Conservation (phyloP, 2,113 vertebrate genomes). For the Pelvicachromis taeniatus region DNA sequence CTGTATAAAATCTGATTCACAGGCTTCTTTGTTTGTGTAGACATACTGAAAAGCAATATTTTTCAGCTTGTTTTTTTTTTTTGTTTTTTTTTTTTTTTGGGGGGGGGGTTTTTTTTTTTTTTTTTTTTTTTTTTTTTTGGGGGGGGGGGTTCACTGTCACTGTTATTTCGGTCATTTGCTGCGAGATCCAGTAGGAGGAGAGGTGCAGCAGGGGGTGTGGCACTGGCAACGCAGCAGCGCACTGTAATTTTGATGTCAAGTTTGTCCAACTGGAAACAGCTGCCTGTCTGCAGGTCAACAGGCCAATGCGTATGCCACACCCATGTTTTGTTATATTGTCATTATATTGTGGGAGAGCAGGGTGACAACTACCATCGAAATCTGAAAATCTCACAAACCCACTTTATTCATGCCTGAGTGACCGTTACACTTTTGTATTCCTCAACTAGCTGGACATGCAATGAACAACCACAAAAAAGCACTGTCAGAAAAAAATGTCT, state of each 20-base stretch:
- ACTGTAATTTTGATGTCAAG: slow-evolving; percentile 15
- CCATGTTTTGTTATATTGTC: background rate
- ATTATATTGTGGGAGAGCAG: background rate
- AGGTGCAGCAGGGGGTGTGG: background rate
- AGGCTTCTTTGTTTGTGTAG: background rate
- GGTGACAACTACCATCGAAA: background rate
- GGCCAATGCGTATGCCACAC: background rate
- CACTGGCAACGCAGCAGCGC: background rate
- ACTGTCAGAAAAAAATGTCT: background rate
- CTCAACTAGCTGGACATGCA: background rate
- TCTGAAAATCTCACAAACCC: background rate
- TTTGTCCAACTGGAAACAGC: background rate
- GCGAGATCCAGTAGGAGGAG: background rate
- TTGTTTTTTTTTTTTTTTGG: too few relatives aligned
- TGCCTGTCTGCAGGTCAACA: background rate
- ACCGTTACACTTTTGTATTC: background rate
- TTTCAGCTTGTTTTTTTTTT: background rate
- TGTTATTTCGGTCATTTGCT: slow-evolving; percentile 2
- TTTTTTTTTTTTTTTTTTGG: too few relatives aligned
- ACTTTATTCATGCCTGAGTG: background rate
- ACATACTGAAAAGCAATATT: background rate
- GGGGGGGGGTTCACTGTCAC: background rate
- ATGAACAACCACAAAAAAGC: background rate
- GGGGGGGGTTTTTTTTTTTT: too few relatives aligned
- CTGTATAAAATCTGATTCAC: background rate